These are phyloP conservation scores for Orycteropus afer DNA, from an alignment of 2,113 vertebrate species.

Conservation along the genomic window DNA sequence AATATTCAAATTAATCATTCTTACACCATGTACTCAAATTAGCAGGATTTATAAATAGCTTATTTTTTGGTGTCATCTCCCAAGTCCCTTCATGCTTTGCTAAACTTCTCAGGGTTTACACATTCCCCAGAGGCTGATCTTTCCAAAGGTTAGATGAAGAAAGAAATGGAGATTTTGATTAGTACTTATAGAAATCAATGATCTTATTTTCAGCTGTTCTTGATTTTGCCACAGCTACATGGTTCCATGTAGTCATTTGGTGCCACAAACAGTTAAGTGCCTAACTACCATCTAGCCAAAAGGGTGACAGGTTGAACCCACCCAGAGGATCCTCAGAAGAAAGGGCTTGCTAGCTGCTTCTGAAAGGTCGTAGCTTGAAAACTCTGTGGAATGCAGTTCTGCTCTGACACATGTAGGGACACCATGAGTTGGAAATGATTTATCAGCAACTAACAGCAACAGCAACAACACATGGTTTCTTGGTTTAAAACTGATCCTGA, in stretches of 20 bases:
- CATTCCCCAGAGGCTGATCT: background rate
- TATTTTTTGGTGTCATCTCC: background rate
- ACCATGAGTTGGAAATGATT: too few relatives aligned
- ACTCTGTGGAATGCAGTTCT: too few relatives aligned
- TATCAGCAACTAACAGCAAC: too few relatives aligned
- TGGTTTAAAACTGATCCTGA: too few relatives aligned
- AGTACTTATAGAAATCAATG: background rate
- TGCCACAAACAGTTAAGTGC: too few relatives aligned
- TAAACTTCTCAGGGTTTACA: background rate
- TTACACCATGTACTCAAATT: background rate
- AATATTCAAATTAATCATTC: conserved; percentile 17
- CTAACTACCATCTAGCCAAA: too few relatives aligned
- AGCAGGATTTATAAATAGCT: background rate
- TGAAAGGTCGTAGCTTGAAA: too few relatives aligned
- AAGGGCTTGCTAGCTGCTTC: too few relatives aligned
- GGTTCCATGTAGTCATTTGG: background rate
- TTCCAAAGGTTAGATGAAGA: background rate
- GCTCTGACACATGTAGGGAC: too few relatives aligned
- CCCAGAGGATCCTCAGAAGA: too few relatives aligned
- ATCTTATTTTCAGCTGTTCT: background rate
- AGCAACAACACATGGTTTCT: too few relatives aligned
- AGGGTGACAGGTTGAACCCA: too few relatives aligned
- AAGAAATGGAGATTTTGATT: conserved; percentile 1
- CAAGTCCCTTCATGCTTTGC: background rate
- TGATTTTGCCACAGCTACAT: background rate